Percentiles rank a stretch among this genome's conserved stretches.
Evolutionary conservation across 1,140 invertebrate species (phyloP).

Genomic region (Papilio polytes): DNA sequence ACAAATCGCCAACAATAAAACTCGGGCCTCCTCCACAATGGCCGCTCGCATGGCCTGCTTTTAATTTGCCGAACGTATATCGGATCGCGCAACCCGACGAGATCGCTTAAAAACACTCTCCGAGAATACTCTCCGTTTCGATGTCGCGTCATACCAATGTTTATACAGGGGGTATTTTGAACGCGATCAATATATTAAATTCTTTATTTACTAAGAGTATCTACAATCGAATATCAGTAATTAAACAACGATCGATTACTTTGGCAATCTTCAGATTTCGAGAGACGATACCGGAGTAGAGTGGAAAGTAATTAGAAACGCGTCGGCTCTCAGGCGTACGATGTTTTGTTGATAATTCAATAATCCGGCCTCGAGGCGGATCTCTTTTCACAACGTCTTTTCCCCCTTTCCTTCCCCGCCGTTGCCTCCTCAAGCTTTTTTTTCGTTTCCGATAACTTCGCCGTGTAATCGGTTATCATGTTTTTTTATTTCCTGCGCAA

Average conservation of each 20-base stretch:
- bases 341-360: slow-evolving; percentile 83
- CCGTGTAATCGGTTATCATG: slow-evolving; percentile 76
- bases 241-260: slow-evolving; percentile 71
- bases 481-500: slow-evolving; percentile 72
- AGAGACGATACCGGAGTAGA: slow-evolving; percentile 66
- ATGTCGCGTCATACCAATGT: slow-evolving; percentile 40
- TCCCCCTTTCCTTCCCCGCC: slow-evolving; percentile 47
- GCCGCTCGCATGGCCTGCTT: slow-evolving; percentile 75
- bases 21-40: slow-evolving; percentile 69
- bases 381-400: slow-evolving; percentile 67
- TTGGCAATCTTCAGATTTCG: slow-evolving; percentile 69
- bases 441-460: slow-evolving; percentile 64
- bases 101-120: slow-evolving; percentile 74
- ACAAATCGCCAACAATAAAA: slow-evolving; percentile 81
- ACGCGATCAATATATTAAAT: background rate
- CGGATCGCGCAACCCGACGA: slow-evolving; percentile 63
- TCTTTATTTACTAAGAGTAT: slow-evolving; percentile 55
- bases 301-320: slow-evolving; percentile 79
- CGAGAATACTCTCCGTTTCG: slow-evolving; percentile 62
- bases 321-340: slow-evolving; percentile 72
- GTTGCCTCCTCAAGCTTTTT: slow-evolving; percentile 41
- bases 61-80: slow-evolving; percentile 81
- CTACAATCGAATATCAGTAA: slow-evolving; percentile 61
- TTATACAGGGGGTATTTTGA: slow-evolving; percentile 51
- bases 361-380: slow-evolving; percentile 71